Conservation (phyloP, 2,888 invertebrate species). For the Tortrix viridana region DNA sequence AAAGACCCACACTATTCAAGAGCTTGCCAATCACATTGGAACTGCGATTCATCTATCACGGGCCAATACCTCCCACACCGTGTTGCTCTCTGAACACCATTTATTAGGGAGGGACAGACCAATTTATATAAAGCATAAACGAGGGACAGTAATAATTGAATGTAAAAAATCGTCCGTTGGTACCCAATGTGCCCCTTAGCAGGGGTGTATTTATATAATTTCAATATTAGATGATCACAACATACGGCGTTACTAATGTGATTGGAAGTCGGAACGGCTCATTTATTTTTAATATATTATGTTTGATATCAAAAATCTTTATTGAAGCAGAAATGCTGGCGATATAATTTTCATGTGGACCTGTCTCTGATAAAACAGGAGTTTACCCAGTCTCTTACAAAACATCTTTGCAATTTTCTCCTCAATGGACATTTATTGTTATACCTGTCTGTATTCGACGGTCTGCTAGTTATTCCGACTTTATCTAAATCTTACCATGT, state of each 20-base stretch:
- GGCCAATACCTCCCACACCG: constrained; percentile 67
- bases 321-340: background rate
- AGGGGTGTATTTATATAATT: constrained; percentile 64
- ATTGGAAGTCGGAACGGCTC: constrained; percentile 37
- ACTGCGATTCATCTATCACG: constrained; percentile 61
- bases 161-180: constrained; percentile 76
- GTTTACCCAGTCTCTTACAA: background rate
- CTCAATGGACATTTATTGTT: constrained; percentile 6
- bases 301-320: constrained; percentile 40
- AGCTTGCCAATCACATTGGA: constrained; percentile 58
- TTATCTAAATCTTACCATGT: constrained; percentile 47
- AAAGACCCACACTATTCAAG: constrained; percentile 37
- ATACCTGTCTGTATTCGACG: constrained; percentile 38
- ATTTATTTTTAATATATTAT: constrained; percentile 37
- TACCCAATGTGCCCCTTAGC: constrained; percentile 54
- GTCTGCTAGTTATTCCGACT: constrained; percentile 49
- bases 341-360: background rate
- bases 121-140: constrained; percentile 75
- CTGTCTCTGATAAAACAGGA: too few species aligned
- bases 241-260: constrained; percentile 55
- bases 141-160: constrained; percentile 79
- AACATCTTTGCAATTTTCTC: background rate
- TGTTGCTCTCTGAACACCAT: constrained; percentile 68
- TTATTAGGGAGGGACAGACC: constrained; percentile 77
- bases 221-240: constrained; percentile 70